These are phyloP conservation scores for Toxonevra muliebris DNA, from an alignment of 2,888 invertebrate genomes.

Conservation along the genomic window DNA sequence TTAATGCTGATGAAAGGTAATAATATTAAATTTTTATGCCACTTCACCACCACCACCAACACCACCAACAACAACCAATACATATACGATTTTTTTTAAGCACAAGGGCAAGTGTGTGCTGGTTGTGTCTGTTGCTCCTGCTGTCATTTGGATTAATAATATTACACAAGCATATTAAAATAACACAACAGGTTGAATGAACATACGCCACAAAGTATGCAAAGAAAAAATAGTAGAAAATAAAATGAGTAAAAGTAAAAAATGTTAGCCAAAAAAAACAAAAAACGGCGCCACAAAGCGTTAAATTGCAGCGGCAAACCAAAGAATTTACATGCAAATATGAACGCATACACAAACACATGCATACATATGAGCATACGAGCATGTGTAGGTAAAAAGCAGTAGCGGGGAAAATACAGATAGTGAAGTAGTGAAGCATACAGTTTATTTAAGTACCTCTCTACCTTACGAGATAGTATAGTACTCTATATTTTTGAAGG, in stretches of 20 bases:
- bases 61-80: background rate
- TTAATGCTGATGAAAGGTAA: conserved; percentile 16
- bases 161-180: background rate
- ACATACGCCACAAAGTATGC: conserved; percentile 12
- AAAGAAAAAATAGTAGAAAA: background rate
- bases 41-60: background rate
- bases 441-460: no score
- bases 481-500: no score
- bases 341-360: background rate
- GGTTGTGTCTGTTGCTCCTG: background rate
- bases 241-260: background rate
- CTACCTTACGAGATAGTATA: no score
- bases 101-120: background rate
- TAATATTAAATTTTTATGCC: conserved; percentile 8
- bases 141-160: conserved; percentile 12
- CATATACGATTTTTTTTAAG: background rate
- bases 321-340: conserved; percentile 8
- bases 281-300: background rate
- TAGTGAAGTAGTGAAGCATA: no score
- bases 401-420: background rate
- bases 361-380: background rate
- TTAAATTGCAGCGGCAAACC: conserved; percentile 15
- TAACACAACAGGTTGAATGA: background rate
- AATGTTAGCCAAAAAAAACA: background rate
- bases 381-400: background rate